Evolutionary conservation across 2,888 invertebrate species (phyloP).

Genomic region (Prosopocoilus inquinatus): DNA sequence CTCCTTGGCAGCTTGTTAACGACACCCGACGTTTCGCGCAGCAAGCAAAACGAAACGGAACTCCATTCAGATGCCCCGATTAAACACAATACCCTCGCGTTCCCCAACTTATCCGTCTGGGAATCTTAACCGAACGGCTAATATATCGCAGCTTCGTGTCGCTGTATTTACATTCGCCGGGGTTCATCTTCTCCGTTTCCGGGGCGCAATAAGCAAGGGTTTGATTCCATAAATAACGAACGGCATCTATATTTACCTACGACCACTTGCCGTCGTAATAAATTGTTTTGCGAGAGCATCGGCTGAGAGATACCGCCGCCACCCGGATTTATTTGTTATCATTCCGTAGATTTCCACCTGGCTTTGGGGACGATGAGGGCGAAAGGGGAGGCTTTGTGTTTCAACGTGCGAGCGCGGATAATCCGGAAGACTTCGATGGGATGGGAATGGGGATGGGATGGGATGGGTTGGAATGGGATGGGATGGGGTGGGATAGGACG

Average conservation of each 20-base stretch:
- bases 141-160: too few relatives aligned
- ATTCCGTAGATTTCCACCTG: constrained; percentile 25
- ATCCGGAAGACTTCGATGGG: constrained; percentile 10
- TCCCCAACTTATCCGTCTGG: too few relatives aligned
- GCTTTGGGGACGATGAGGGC: constrained; percentile 11
- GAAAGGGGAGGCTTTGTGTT: constrained; percentile 22
- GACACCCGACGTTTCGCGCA: too few relatives aligned
- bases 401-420: constrained; percentile 24
- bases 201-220: constrained; percentile 17
- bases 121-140: too few relatives aligned
- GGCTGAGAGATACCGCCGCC: background rate
- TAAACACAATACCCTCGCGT: constrained; percentile 9
- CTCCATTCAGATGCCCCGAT: constrained; percentile 4
- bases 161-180: too few relatives aligned
- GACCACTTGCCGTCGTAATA: background rate
- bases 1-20: too few relatives aligned
- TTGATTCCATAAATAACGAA: constrained; percentile 6
- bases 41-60: too few relatives aligned
- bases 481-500: too few relatives aligned
- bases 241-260: background rate
- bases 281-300: background rate
- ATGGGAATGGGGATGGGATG: too few relatives aligned
- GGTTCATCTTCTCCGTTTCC: background rate
- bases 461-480: too few relatives aligned
- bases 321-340: constrained; percentile 20